Conservation (phyloP, 2,888 invertebrate genomes). For the Agonopterix subpropinquella region DNA sequence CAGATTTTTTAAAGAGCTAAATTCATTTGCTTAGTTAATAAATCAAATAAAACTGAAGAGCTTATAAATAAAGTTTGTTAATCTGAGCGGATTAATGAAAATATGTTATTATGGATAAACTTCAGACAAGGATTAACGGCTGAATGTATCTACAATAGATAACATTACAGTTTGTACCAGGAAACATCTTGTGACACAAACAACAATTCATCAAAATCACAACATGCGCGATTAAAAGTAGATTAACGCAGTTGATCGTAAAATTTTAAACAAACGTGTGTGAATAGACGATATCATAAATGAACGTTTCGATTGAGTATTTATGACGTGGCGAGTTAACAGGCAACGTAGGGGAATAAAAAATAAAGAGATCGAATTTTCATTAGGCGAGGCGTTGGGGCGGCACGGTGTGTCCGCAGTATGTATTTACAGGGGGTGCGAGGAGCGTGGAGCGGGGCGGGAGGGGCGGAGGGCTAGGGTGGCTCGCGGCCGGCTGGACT, state of each 20-base stretch:
- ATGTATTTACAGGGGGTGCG: constrained; percentile 46
- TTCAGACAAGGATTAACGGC: not conserved
- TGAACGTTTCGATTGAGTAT: constrained; percentile 39
- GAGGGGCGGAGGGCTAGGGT: constrained; percentile 22
- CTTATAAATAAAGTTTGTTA: no score
- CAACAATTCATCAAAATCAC: not conserved
- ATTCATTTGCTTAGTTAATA: no score
- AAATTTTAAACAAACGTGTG: not conserved
- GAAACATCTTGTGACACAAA: not conserved
- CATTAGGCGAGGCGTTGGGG: constrained; percentile 71
- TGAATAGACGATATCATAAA: constrained; percentile 6
- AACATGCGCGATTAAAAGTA: not conserved
- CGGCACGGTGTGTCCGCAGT: constrained; percentile 59
- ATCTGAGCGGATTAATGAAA: not conserved
- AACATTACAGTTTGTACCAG: not conserved
- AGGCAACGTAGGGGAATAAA: constrained; percentile 36
- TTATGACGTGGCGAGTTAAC: constrained; percentile 20
- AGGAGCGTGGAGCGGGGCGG: constrained; percentile 11
- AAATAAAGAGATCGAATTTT: constrained; percentile 67
- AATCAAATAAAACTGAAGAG: no score
- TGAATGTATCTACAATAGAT: not conserved
- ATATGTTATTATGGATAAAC: not conserved
- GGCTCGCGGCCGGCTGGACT: constrained; percentile 60
- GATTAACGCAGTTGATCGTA: not conserved
- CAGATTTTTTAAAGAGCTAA: no score